Conservation (phyloP, 2,888 invertebrate species). For the Carpatolechia fugitivella region DNA sequence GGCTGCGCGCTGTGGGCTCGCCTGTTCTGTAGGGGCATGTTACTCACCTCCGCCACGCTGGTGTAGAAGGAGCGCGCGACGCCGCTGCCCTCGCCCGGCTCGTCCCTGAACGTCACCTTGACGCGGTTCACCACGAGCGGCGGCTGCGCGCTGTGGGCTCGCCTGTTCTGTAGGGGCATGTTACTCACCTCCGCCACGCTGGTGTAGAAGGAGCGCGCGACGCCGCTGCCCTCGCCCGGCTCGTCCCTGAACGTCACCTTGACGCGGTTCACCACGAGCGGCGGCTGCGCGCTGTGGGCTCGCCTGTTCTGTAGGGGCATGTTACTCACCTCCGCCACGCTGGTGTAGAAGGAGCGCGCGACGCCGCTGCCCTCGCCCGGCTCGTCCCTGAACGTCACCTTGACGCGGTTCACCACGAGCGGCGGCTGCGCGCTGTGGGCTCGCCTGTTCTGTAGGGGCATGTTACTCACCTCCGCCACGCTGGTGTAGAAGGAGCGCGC, state of each 20-base stretch:
- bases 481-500: constrained; percentile 99
- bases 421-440: constrained; percentile 86
- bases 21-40: constrained; percentile 90
- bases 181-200: constrained; percentile 97
- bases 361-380: constrained; percentile 99
- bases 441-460: too few species aligned
- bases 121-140: constrained; percentile 96
- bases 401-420: constrained; percentile 95
- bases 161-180: constrained; percentile 90
- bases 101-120: constrained; percentile 98
- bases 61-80: constrained; percentile 99
- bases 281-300: constrained; percentile 84
- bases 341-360: constrained; percentile 98
- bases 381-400: constrained; percentile 99
- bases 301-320: too few species aligned
- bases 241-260: constrained; percentile 99
- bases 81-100: constrained; percentile 99
- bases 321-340: too few species aligned
- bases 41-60: constrained; percentile 97
- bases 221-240: constrained; percentile 99
- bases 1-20: constrained; percentile 85
- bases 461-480: too few species aligned
- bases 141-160: constrained; percentile 84
- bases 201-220: constrained; percentile 98
- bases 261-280: constrained; percentile 94